Evolutionary conservation across 2,888 invertebrate species (phyloP), one percentile per base, ranked within the genome.

Genomic region (Apomyelois bistriatella): DNA sequence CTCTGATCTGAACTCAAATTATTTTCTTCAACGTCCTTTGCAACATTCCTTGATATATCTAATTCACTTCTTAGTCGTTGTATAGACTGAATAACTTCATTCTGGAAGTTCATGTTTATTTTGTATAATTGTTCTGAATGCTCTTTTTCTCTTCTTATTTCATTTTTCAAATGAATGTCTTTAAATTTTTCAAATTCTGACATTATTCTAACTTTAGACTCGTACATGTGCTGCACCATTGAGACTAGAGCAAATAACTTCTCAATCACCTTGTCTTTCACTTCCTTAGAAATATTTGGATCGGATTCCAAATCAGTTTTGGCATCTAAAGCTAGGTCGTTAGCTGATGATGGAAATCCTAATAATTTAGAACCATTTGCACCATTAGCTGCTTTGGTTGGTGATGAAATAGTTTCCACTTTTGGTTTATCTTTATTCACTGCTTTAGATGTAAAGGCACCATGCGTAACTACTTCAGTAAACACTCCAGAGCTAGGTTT

Each of bases 261-360:
- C 53, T 83, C 74, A 30, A 90, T 89, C 0, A 90, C 87, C 58
- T 86, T 90, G 52, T 87, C 86, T 69, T 88, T 89, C 0, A 86
- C 81, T 63, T 77, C 85, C 57, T 76, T 72, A 15, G 87, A 82
- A 56, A 90, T 81, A 36, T 86, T 89, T 32, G 75, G 67, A 55
- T 89, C 90, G 1, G 89, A 83, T 77, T 90, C 90, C n/a, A 90
- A 61, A 49, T 90, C 89, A 0, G 87, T 68, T 74, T 90, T 90
- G 0, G 89, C 89, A 37, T 87, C 87, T 1, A 90, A 62, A 37
- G 90, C 90, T 53, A 90, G 67, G 58, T 89, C 88, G 48, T 90
- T 90, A 0, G 90, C 90, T 58, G 90, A 89, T 17, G 89, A 90
- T 38, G 90, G 90, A 49, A 85, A 90, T 1, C 88, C 88, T 1